These are phyloP conservation scores for Tragulus kanchil DNA, from an alignment of 2,113 vertebrate genomes.

Conservation along the genomic window DNA sequence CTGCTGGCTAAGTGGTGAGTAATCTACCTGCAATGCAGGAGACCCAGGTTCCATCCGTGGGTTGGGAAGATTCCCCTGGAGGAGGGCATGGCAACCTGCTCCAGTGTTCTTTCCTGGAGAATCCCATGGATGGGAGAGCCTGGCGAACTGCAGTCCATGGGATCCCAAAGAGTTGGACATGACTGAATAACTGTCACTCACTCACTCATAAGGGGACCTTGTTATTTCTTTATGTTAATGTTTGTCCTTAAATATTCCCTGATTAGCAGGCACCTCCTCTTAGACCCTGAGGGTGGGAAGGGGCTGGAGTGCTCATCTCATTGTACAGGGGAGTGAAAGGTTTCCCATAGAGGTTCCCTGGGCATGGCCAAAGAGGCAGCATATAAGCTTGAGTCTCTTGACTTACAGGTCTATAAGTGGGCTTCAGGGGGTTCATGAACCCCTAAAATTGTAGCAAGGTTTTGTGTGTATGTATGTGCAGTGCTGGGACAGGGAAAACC, in stretches of 20 bases:
- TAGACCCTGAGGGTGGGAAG: background rate
- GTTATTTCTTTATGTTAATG: background rate
- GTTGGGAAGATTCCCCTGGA: too few relatives aligned
- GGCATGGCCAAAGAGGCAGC: background rate
- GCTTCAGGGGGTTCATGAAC: background rate
- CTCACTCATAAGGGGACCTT: background rate
- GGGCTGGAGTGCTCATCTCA: background rate
- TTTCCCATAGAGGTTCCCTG: background rate
- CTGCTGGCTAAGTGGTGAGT: too few relatives aligned
- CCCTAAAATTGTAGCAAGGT: background rate
- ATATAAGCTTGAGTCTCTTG: background rate
- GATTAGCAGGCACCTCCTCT: background rate
- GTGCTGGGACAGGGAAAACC: background rate
- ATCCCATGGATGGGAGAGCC: too few relatives aligned
- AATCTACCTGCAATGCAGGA: too few relatives aligned
- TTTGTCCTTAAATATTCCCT: conserved; percentile 3
- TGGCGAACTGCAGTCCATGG: too few relatives aligned
- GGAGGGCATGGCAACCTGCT: too few relatives aligned
- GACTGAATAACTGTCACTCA: too few relatives aligned
- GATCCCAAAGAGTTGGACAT: too few relatives aligned
- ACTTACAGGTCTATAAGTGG: background rate
- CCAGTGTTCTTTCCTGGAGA: too few relatives aligned
- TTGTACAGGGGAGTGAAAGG: background rate
- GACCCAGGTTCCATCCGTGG: too few relatives aligned
- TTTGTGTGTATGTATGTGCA: background rate